phyloP scores from a whole-genome alignment of 2,797 vertebrate species.

The Pipistrellus nathusii region DNA sequence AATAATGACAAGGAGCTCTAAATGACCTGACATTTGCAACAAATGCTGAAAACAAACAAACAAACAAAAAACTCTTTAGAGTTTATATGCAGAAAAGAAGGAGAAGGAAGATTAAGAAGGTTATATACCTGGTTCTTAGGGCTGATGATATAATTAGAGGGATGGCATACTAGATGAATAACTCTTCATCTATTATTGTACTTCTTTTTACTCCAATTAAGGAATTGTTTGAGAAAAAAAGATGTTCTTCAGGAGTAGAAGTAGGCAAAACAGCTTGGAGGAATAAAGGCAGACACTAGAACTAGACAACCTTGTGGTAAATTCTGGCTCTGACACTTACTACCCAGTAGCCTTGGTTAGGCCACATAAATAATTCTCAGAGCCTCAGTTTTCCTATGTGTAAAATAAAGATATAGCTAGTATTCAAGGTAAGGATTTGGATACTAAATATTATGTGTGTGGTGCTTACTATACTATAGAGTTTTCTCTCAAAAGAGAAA shows the following conservation, averaged over 20 bases:
- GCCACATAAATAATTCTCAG: constrained; percentile 32
- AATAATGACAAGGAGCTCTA: neutral
- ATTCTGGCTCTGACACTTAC: neutral
- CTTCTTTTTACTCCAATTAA: neutral
- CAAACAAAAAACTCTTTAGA: neutral
- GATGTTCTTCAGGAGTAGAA: neutral
- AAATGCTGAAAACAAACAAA: constrained; percentile 26
- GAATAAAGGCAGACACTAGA: constrained; percentile 18
- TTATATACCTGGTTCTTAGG: neutral
- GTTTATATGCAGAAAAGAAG: constrained; percentile 32
- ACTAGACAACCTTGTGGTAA: neutral
- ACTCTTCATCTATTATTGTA: neutral
- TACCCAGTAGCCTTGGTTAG: neutral
- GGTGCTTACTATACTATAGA: neutral
- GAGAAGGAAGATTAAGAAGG: neutral
- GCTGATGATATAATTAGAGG: constrained; percentile 1
- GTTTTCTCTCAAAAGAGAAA: neutral
- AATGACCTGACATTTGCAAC: neutral
- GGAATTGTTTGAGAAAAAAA: constrained; percentile 4
- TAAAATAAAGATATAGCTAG: constrained; percentile 9
- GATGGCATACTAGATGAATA: neutral
- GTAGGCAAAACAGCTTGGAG: neutral
- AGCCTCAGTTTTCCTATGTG: neutral
- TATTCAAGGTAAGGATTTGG: neutral
- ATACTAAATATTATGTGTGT: constrained; percentile 1